These are phyloP conservation scores for Thaleichthys pacificus DNA, from an alignment of 2,797 vertebrate species.

Conservation along the genomic window DNA sequence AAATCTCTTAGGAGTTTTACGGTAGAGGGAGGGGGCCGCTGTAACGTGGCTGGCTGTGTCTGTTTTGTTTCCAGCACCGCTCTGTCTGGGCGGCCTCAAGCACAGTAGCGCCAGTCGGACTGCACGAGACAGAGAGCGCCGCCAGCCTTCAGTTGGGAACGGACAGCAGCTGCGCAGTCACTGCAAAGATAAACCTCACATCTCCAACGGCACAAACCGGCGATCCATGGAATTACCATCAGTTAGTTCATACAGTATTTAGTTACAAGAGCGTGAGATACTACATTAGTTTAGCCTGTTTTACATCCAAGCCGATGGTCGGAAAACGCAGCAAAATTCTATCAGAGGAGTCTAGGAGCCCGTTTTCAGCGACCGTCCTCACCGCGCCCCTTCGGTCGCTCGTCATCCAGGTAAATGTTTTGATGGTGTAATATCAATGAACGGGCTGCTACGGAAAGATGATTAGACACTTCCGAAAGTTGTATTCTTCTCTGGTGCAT, in stretches of 20 bases:
- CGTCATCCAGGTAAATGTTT: constrained; percentile 38
- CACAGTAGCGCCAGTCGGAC: constrained; percentile 12
- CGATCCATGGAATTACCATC: constrained; percentile 4
- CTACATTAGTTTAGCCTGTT: neutral
- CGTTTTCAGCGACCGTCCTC: constrained; percentile 15
- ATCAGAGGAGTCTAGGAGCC: constrained; percentile 13
- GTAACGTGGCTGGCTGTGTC: constrained; percentile 49
- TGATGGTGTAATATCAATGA: neutral
- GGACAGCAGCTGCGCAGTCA: neutral
- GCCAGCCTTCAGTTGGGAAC: neutral
- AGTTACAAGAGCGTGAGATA: neutral
- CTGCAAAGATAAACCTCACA: neutral
- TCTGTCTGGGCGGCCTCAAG: constrained; percentile 5
- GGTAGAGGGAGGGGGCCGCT: constrained; percentile 41
- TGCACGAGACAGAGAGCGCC: neutral
- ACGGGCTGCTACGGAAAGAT: neutral
- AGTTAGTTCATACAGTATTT: neutral
- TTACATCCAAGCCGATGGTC: constrained; percentile 26
- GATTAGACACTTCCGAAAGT: neutral
- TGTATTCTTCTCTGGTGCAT: neutral
- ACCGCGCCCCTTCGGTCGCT: constrained; percentile 7
- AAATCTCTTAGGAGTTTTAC: constrained; percentile 33
- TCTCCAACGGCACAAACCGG: neutral
- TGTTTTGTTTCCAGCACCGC: constrained; percentile 5
- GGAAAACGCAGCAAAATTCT: constrained; percentile 14